A percentile compares a stretch with the other conserved stretches of the same genome.
These are phyloP conservation scores for Larimichthys polyactis DNA, from an alignment of 2,113 vertebrate genomes.

Conservation along the genomic window DNA sequence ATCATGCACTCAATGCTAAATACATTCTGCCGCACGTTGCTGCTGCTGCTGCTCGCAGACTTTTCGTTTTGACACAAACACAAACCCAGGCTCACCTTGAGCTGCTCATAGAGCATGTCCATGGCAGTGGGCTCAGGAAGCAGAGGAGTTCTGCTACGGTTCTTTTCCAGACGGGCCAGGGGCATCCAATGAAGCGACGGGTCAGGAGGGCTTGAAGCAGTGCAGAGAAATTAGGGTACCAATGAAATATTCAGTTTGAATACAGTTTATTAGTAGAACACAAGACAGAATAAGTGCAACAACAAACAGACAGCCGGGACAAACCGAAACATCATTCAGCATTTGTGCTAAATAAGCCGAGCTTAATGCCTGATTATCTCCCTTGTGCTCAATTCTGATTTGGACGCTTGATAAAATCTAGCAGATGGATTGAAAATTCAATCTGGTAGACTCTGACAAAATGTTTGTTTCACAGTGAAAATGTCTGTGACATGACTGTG, in stretches of 20 bases:
- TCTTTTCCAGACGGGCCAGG: conserved; percentile 77
- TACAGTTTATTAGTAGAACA: background rate
- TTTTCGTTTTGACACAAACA: conserved; percentile 12
- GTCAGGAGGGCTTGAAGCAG: conserved; percentile 60
- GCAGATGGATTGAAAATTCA: background rate
- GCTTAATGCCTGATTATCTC: conserved; percentile 13
- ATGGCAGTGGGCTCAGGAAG: conserved; percentile 82
- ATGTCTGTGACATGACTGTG: background rate
- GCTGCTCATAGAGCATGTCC: conserved; percentile 80
- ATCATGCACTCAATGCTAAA: conserved; percentile 8
- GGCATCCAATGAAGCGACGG: conserved; percentile 82
- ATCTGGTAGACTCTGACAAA: background rate
- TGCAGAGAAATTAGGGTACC: background rate
- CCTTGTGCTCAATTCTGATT: background rate
- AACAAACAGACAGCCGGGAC: background rate
- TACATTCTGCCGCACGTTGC: background rate
- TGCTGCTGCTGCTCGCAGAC: background rate
- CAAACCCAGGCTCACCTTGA: conserved; percentile 69
- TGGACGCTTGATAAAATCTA: too few relatives aligned
- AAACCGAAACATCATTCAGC: background rate
- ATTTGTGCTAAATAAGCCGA: background rate
- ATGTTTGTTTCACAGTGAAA: background rate
- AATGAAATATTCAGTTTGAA: background rate
- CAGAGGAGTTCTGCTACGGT: conserved; percentile 76
- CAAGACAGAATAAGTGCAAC: background rate